Conservation (phyloP, 2,888 invertebrate genomes). For the Cyaniris semiargus region DNA sequence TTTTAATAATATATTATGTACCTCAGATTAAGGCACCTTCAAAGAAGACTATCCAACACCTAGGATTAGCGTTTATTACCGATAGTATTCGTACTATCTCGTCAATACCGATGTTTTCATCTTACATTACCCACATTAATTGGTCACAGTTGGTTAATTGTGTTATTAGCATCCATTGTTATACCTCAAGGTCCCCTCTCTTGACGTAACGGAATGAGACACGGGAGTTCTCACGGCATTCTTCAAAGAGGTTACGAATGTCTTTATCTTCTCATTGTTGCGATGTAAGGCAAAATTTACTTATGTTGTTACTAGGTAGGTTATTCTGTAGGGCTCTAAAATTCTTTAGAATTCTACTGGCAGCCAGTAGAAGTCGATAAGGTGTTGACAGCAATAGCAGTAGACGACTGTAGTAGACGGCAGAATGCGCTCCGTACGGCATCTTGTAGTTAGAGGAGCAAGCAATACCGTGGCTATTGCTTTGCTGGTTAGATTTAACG, state of each 20-base stretch:
- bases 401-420: too few relatives aligned
- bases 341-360: too few relatives aligned
- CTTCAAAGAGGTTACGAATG: slow-evolving; percentile 22
- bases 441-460: too few relatives aligned
- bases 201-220: slow-evolving; percentile 27
- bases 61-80: not conserved
- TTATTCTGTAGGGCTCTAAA: not conserved
- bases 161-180: slow-evolving; percentile 31
- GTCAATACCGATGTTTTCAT: slow-evolving; percentile 6
- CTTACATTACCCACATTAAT: slow-evolving; percentile 28
- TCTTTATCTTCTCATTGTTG: not conserved
- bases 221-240: slow-evolving; percentile 26
- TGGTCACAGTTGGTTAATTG: slow-evolving; percentile 30
- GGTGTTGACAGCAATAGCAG: too few relatives aligned
- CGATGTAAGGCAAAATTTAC: slow-evolving; percentile 1
- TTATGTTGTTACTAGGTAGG: not conserved
- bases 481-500: too few relatives aligned
- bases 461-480: too few relatives aligned
- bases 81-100: slow-evolving; percentile 3
- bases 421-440: too few relatives aligned
- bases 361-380: too few relatives aligned
- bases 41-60: not conserved
- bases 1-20: too few relatives aligned
- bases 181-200: slow-evolving; percentile 16
- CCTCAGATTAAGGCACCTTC: too few relatives aligned